phyloP scores from a whole-genome alignment of 2,113 vertebrate genomes.

The Nymphicus hollandicus region DNA sequence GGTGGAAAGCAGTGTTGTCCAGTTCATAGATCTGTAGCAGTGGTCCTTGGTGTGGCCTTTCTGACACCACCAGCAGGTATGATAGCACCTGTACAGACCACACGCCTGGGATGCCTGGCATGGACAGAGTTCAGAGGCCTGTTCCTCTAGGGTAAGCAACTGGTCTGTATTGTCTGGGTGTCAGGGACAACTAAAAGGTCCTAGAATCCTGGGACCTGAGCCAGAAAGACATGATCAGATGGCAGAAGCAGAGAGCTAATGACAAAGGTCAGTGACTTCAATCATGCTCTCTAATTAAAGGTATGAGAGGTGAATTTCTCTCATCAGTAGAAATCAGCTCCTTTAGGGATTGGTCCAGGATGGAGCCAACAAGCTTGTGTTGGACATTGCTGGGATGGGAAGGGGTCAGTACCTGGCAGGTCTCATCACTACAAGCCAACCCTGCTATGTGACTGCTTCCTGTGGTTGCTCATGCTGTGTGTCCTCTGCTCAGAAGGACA shows the following conservation, averaged over 20 bases:
- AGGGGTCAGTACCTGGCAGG: background rate
- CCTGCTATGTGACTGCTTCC: background rate
- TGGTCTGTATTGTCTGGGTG: background rate
- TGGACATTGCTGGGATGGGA: background rate
- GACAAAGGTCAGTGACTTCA: background rate
- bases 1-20: background rate
- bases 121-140: background rate
- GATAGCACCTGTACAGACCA: background rate
- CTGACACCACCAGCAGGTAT: background rate
- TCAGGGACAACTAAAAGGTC: background rate
- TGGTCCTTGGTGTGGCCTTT: background rate
- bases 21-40: background rate
- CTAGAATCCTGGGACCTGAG: background rate
- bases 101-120: background rate
- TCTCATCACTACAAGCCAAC: background rate
- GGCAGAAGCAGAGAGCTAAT: background rate
- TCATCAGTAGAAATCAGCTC: background rate
- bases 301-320: background rate
- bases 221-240: background rate
- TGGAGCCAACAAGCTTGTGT: background rate
- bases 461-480: background rate
- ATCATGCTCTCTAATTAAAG: background rate
- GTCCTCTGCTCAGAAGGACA: background rate
- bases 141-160: background rate
- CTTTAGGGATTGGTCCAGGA: background rate